Conservation (phyloP, 2,113 vertebrate genomes). For the Malurus cyaneus region DNA sequence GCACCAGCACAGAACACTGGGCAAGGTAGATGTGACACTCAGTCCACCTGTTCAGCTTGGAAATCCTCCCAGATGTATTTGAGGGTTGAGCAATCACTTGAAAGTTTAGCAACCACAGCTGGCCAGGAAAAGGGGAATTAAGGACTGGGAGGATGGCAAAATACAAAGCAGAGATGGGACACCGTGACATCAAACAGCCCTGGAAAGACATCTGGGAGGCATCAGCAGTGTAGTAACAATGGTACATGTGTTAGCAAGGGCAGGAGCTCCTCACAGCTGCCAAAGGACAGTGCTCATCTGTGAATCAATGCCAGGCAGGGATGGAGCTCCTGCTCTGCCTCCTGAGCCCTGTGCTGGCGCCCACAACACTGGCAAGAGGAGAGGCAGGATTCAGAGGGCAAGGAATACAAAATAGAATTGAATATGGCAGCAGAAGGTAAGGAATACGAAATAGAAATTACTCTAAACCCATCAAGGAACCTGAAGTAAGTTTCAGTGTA, state of each 20-base stretch:
- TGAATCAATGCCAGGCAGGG: background rate
- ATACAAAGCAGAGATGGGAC: background rate
- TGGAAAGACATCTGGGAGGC: background rate
- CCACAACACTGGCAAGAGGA: background rate
- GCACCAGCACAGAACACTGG: background rate
- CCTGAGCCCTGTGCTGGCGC: too few species aligned
- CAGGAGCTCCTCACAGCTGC: background rate
- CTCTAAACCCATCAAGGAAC: background rate
- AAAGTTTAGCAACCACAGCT: background rate
- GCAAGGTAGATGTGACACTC: background rate
- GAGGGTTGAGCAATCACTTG: background rate
- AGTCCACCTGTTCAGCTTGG: background rate
- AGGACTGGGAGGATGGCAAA: rapidly evolving
- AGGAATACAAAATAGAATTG: background rate
- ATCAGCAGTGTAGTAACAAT: background rate
- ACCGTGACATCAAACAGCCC: background rate
- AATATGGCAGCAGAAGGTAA: background rate
- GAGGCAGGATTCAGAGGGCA: background rate
- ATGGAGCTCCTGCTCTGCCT: background rate
- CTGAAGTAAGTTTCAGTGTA: background rate
- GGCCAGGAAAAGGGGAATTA: background rate
- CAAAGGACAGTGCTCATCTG: background rate
- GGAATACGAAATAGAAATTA: background rate
- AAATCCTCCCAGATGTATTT: background rate
- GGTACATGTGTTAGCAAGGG: background rate